Conservation (phyloP, 2,888 invertebrate genomes). For the Polymixis flavicincta region DNA sequence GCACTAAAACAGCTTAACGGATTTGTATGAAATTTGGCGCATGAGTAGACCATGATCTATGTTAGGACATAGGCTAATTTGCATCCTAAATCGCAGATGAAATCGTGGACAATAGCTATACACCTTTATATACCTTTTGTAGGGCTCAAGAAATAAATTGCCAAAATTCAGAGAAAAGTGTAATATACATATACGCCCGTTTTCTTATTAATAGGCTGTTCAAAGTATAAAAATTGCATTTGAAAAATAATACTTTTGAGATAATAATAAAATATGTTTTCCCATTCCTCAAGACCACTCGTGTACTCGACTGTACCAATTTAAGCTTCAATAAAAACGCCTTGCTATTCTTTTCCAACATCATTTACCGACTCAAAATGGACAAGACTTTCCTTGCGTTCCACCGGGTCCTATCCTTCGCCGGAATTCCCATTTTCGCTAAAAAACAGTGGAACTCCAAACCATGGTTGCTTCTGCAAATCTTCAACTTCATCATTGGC, state of each 20-base stretch:
- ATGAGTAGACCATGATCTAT: not conserved
- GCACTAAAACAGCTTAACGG: not conserved
- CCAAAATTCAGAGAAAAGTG: not conserved
- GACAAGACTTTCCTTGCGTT: conserved; percentile 78
- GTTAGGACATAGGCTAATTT: not conserved
- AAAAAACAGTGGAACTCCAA: conserved; percentile 77
- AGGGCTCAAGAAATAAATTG: not conserved
- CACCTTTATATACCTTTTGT: too few relatives aligned
- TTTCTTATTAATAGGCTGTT: too few relatives aligned
- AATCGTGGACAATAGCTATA: not conserved
- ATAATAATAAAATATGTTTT: not conserved
- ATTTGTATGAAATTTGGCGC: not conserved
- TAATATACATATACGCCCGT: not conserved
- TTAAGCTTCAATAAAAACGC: conserved; percentile 63
- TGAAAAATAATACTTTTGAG: not conserved
- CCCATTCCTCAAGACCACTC: not conserved
- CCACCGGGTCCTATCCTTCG: conserved; percentile 78
- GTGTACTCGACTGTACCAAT: conserved; percentile 64
- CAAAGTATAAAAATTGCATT: too few relatives aligned
- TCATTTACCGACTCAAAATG: conserved; percentile 71
- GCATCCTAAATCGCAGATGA: not conserved
- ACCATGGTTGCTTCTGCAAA: conserved; percentile 78
- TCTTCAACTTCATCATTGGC: conserved; percentile 78
- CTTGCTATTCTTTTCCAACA: conserved; percentile 35
- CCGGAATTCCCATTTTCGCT: conserved; percentile 81